A percentile compares a stretch with the other conserved stretches of the same genome.
Evolutionary conservation across 2,888 invertebrate species (phyloP).

Genomic region (Drosophila siamana): DNA sequence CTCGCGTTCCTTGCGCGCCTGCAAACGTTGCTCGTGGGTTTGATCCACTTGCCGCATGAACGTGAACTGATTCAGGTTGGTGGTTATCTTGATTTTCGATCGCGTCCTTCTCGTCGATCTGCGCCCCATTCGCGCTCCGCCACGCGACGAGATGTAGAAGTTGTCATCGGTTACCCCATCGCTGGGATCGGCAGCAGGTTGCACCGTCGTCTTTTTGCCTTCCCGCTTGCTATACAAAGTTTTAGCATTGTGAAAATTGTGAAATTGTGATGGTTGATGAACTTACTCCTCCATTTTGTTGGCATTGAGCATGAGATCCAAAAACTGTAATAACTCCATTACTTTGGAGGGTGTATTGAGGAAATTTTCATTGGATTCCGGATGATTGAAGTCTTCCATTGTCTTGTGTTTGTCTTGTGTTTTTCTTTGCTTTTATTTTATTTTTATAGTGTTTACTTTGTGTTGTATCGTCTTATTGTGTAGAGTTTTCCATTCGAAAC

Average conservation of each 20-base stretch:
- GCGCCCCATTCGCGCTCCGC: neutral
- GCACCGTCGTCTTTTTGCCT: constrained; percentile 5
- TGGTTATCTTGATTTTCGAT: neutral
- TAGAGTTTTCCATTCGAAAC: neutral
- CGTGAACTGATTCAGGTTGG: constrained; percentile 39
- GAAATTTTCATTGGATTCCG: constrained; percentile 42
- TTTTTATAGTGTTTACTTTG: neutral
- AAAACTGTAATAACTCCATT: constrained; percentile 18
- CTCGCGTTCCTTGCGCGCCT: constrained; percentile 30
- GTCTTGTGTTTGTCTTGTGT: neutral
- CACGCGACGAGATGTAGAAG: neutral
- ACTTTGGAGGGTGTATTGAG: constrained; percentile 35
- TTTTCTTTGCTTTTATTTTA: neutral
- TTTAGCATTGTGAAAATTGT: neutral
- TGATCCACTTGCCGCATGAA: constrained; percentile 54
- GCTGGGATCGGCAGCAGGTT: constrained; percentile 2
- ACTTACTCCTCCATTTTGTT: constrained; percentile 53
- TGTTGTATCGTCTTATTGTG: neutral
- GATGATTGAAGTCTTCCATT: constrained; percentile 6
- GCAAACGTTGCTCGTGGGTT: constrained; percentile 13
- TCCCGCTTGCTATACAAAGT: constrained; percentile 7
- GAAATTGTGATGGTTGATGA: neutral
- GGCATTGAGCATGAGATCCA: constrained; percentile 20
- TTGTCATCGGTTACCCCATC: constrained; percentile 15
- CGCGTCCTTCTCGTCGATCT: neutral